Evolutionary conservation across 1,140 invertebrate genomes (phyloP).

Genomic region (Thalassaphorura encarpata): DNA sequence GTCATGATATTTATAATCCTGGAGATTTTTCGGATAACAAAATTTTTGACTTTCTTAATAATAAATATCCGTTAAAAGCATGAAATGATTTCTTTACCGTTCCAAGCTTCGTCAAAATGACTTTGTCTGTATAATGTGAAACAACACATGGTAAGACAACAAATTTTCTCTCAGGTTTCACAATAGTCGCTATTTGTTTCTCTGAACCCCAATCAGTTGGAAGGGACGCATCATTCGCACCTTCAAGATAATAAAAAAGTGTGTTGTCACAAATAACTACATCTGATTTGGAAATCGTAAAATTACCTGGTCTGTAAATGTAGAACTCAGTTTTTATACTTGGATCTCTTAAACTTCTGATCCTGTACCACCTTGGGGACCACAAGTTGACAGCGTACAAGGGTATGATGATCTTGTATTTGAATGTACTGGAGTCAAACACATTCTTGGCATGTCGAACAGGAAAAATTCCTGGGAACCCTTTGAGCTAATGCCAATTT

Average conservation of each 20-base stretch:
- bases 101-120: neutral
- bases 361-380: neutral
- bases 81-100: no score
- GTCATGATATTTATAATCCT: neutral
- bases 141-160: neutral
- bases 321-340: conserved; percentile 1
- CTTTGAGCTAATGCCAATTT: neutral
- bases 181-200: neutral
- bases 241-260: neutral
- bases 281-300: neutral
- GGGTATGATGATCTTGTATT: conserved; percentile 3
- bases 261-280: neutral
- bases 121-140: neutral
- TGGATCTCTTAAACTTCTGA: neutral
- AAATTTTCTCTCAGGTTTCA: neutral
- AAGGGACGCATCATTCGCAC: neutral
- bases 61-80: no score
- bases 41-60: neutral
- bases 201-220: conserved; percentile 1
- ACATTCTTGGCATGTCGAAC: neutral
- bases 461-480: neutral
- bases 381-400: neutral
- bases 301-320: conserved; percentile 2
- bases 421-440: neutral
- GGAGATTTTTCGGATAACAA: neutral